phyloP scores from a whole-genome alignment of 2,797 vertebrate genomes.

The Linurgus olivaceus region DNA sequence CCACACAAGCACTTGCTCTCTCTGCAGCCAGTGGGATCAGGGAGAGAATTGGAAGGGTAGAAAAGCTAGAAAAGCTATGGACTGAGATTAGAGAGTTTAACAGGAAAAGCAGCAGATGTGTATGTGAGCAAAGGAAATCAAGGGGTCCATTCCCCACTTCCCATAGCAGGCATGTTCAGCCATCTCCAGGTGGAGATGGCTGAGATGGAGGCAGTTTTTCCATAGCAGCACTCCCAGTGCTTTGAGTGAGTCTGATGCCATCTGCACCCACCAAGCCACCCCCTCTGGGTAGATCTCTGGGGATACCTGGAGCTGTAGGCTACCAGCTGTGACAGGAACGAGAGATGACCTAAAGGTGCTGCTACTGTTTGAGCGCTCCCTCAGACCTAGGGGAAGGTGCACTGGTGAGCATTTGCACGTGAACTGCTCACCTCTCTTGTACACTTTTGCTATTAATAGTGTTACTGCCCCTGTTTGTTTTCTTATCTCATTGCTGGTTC shows the following conservation, averaged over 20 bases:
- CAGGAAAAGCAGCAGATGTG: not conserved
- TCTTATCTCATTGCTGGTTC: not conserved
- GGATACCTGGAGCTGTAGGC: too few species aligned
- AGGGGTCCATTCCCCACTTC: not conserved
- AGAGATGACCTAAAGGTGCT: not conserved
- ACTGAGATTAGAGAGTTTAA: not conserved
- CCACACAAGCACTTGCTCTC: not conserved
- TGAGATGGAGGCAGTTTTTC: not conserved
- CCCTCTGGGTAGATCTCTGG: too few species aligned
- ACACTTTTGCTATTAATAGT: not conserved
- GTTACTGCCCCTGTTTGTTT: not conserved
- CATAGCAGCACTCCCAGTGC: not conserved
- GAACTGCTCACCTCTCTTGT: not conserved
- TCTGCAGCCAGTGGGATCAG: not conserved
- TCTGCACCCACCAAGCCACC: not conserved
- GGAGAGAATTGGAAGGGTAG: not conserved
- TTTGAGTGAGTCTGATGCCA: not conserved
- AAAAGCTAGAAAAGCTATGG: not conserved
- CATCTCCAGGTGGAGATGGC: not conserved
- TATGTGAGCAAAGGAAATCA: not conserved
- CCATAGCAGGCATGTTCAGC: not conserved
- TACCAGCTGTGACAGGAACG: not conserved
- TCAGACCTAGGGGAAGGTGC: not conserved
- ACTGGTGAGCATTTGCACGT: fast-evolving
- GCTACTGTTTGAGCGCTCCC: not conserved